Evolutionary conservation across 2,113 vertebrate species (phyloP), one percentile per base, ranked within the genome.

Genomic region (Chrysochloris asiatica): DNA sequence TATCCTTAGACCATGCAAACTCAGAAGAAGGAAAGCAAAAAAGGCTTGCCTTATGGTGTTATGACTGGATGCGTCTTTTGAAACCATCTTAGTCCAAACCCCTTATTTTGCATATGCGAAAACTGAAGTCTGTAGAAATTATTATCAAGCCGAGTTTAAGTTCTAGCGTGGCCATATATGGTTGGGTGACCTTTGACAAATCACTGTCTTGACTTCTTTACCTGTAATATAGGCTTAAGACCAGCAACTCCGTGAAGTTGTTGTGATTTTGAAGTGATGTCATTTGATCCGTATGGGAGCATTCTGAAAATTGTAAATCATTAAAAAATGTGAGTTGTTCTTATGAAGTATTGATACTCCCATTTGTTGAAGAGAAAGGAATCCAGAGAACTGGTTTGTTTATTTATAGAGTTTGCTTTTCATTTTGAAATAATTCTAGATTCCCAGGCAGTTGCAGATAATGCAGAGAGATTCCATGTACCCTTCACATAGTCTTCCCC

Each of bases 41-140:
- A 61, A 48, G 10, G 19, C 1, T 0, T 2, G 47, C 19, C 36
- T 36, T 30, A 19, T 4, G 3, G 24, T 36, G 16, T 59, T 63
- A 5, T 24, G 67, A 36, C 33, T 19, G 19, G 8, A 14, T 24
- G 11, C 1, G 2, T 36, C 50, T 50, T 30, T 36, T 19, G 54
- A 41, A 30, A 33, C 50, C 13, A 2, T 52, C 30, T 47, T 63
- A 38, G 14, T 41, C 30, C 4, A 47, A 24, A 45, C 26, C 33
- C 22, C 33, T 79, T 73, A 59, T 69, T 85, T 88, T 82, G 28
- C 7, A 82, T 43, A 17, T 78, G 63, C 85, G 69, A 69, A 92
- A 73, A 33, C 16, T 41, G 36, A 54, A 11, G 8, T 76, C 41
- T 30, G 1, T 85, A 56, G 76, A 75, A 13, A 52, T 36, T 75